Base-by-base conservation (phyloP, 2,113 vertebrate species). In the Eubucco bourcierii region DNA sequence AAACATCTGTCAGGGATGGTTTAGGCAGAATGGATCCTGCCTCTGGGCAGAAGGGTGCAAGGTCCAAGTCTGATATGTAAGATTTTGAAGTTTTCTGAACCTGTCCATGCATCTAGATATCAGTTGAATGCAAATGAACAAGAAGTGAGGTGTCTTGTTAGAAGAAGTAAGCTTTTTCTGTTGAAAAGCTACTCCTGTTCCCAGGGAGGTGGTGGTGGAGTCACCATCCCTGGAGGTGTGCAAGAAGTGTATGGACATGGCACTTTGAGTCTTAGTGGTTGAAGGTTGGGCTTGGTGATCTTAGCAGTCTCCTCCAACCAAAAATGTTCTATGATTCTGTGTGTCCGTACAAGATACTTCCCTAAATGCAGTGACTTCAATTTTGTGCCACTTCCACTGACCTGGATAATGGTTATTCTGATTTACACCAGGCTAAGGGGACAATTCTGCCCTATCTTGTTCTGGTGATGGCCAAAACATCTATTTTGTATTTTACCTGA, bases 1-100 rank as follows among this genome's bases (percentile, higher is more conserved):
- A 70, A 96, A 95, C 72, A 87, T 91, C 93, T 95, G 87, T 77
- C 90, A 91, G 72, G 84, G 73, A 15, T 33, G 15, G 87, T 4
- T 93, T 66, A 90, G 84, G 72, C 52, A 90, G 75, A 91, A 64
- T 23, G 72, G 79, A 74, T 94, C 81, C 81, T 85, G 84, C 93
- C 93, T 87, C 39, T 92, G 90, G 93, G 94, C 93, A 87, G 37
- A 39, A 63, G 25, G 37, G 2, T 79, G 78, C 12, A 0, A 89
- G 72, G 90, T 80, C 91, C 67, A 65, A 46, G 64, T 6, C 46
- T 91, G 72, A 17, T 13, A 77, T 1, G 65, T 73, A n/a, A 6
- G 81, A 73, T 84, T 85, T 80, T 29, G 58, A 72, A 78, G 2
- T n/a, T 47, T 93, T 58, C 28, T 86, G 71, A 79, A 37, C 58